Conservation (phyloP, 2,113 vertebrate species). For the Elachura formosa region DNA sequence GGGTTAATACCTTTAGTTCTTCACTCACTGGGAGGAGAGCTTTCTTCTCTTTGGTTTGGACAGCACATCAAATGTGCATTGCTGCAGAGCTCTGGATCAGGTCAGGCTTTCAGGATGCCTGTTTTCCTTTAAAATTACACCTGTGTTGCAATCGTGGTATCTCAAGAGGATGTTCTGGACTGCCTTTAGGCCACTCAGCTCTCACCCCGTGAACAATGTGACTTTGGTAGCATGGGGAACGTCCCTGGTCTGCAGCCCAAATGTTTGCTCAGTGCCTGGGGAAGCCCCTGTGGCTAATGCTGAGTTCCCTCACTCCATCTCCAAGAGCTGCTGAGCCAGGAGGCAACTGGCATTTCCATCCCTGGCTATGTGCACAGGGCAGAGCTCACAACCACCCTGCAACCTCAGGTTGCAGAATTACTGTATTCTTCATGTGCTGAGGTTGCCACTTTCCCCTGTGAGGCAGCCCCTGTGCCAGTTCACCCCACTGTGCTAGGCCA, state of each 20-base stretch:
- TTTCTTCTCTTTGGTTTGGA: not conserved
- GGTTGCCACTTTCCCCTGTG: not conserved
- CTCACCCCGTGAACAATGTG: not conserved
- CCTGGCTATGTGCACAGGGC: not conserved
- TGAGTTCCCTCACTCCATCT: not conserved
- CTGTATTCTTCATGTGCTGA: accelerated
- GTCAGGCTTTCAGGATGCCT: not conserved
- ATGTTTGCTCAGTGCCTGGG: not conserved
- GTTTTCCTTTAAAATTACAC: not conserved
- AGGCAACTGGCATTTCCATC: not conserved
- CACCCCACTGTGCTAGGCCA: not conserved
- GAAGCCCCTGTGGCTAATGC: not conserved
- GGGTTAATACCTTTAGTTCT: not conserved
- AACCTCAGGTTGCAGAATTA: not conserved
- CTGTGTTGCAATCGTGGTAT: not conserved
- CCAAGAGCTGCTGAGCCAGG: not conserved
- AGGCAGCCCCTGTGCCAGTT: not conserved
- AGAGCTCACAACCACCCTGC: not conserved
- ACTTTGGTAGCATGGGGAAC: not conserved
- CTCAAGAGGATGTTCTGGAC: not conserved
- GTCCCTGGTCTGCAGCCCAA: not conserved
- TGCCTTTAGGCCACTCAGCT: not conserved
- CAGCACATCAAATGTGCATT: not conserved
- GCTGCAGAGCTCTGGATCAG: not conserved
- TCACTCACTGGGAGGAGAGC: not conserved